Percentiles rank a stretch among this genome's conserved stretches.
Conservation (phyloP, 2,888 invertebrate species). For the Campoplex nolae region DNA sequence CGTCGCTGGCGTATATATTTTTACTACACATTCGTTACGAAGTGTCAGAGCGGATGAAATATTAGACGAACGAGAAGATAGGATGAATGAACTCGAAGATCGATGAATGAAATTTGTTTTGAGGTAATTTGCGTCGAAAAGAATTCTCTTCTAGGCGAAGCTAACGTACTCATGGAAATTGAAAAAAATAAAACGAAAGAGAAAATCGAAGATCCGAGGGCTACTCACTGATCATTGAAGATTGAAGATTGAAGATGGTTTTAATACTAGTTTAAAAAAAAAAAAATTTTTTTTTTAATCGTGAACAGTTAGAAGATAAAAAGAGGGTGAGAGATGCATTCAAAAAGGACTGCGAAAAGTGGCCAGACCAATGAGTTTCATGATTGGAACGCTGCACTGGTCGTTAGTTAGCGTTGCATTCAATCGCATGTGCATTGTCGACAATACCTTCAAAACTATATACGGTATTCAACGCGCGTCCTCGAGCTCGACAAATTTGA, state of each 20-base stretch:
- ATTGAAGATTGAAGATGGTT: not conserved
- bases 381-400: conserved; percentile 73
- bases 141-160: not conserved
- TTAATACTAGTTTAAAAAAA: no score
- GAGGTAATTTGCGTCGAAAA: not conserved
- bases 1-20: not conserved
- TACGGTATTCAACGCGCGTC: conserved; percentile 37
- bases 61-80: conserved; percentile 4
- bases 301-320: conserved; percentile 3
- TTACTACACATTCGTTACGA: not conserved
- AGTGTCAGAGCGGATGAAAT: not conserved
- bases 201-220: not conserved
- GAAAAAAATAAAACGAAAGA: not conserved
- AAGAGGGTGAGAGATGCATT: conserved; percentile 40
- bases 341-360: conserved; percentile 38
- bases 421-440: conserved; percentile 78
- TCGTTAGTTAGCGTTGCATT: conserved; percentile 80
- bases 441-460: conserved; percentile 70
- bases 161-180: not conserved
- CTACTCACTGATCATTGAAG: not conserved
- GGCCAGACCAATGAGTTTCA: conserved; percentile 71
- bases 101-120: not conserved
- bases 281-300: not conserved
- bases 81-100: not conserved
- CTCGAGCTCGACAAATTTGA: conserved; percentile 18